Evolutionary conservation across 1,140 invertebrate genomes (phyloP), one percentile per base, ranked within the genome.

Genomic region (Popillia japonica): DNA sequence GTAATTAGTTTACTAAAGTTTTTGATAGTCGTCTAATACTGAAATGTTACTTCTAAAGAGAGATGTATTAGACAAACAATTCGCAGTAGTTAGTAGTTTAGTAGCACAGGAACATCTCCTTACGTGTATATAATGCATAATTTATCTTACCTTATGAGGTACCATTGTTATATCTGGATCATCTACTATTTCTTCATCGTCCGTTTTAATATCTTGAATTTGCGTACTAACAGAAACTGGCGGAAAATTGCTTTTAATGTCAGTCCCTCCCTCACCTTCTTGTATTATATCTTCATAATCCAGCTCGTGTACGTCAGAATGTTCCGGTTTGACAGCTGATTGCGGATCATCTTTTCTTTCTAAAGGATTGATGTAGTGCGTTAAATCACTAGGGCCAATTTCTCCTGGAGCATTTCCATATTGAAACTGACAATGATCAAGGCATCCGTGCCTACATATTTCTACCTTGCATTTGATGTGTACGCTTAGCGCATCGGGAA

Each of bases 391-490:
- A 8, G 14, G 23, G 27, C 72, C 72, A 10, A 73, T 17, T 1
- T 73, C 72, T 2, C 20, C 41, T 9, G 22, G 20, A 20, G n/a
- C 85, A 87, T 87, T 77, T 83, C 87, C 83, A 84, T 80, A 86
- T 83, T 73, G 87, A n/a, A 91, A 86, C 86, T 94, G 95, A 84
- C 95, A 97, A 84, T 96, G 95, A 84, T 96, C 95, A 72, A 96
- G 87, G 85, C 96, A 98, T 1, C 96, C 96, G 83, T 96, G 95
- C 27, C 96, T 89, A 85, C 96, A 98, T 81, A 97, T 97, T 86
- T 97, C 96, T 83, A 94, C 94, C 87, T 96, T 97, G 88, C 96
- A 98, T 81, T 96, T 94, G 80, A 98, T 96, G 85, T 98, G 95
- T 4, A 98, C 96, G 82, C 95, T 96, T 11, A 98, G 89, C 0